Evolutionary conservation across 1,140 invertebrate species (phyloP), one percentile per base, ranked within the genome.

Genomic region (Chrysoperla carnea): DNA sequence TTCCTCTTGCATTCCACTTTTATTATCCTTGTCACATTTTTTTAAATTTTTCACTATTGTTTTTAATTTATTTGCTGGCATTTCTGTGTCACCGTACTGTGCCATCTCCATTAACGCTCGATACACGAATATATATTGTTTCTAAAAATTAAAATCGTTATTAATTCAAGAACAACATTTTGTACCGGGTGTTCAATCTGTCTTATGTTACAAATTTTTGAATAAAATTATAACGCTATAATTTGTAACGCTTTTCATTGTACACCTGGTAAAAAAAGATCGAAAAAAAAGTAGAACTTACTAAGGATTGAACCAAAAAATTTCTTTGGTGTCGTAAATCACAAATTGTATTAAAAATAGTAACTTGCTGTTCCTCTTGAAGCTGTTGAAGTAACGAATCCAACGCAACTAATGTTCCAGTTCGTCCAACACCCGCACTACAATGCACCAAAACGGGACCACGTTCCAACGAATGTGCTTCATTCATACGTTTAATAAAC

Each of bases 111-210:
- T 80, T 12, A 97, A 60, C 37, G 91, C 85, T 39, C 89, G 83
- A 63, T 97, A 96, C 45, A 97, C 83, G 66, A 97, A 98, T 47
- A 96, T 87, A 62, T 96, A 97, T 69, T 97, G 92, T 74, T 95
- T 94, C 73, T 93, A 62, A 37, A 59, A 61, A 41, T 23, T 23
- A 3, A 23, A 23, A n/a, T n/a, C n/a, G n/a, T 23, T 3, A 50
- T 23, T 23, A 23, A 23, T 23, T 23, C 2, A 23, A 41, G 46
- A 36, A 50, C 48, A 43, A 17, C 42, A 12, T 35, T 12, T 11
- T 40, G 28, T 40, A 28, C n/a, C 29, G 11, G n/a, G 13, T 14
- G 11, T 36, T 36, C 35, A 36, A 35, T 35, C n/a, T 8, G 33
- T 35, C 8, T 35, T 35, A 8, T 35, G 8, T 35, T n/a, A n/a